Conservation (phyloP, 2,797 vertebrate genomes). For the Tapirus indicus region DNA sequence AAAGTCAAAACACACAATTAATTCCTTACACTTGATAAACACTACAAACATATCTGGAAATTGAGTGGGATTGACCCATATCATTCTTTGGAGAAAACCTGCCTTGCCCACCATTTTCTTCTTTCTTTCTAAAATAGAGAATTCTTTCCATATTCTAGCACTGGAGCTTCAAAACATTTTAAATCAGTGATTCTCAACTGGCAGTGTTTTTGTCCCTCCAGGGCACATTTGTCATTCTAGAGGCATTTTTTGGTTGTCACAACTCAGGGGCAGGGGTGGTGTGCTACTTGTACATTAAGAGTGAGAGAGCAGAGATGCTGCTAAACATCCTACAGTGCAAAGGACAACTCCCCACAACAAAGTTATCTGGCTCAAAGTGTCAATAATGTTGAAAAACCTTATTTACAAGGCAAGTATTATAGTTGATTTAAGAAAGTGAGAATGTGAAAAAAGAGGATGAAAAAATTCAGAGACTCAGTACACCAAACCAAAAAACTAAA, state of each 20-base stretch:
- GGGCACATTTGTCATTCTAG: background rate
- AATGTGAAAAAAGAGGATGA: background rate
- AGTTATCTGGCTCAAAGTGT: background rate
- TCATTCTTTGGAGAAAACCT: background rate
- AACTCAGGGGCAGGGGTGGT: background rate
- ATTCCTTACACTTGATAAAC: background rate
- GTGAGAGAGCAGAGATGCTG: background rate
- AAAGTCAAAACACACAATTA: background rate
- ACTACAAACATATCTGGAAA: background rate
- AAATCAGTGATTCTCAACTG: background rate
- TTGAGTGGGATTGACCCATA: background rate
- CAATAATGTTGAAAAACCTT: background rate
- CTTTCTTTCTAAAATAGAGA: background rate
- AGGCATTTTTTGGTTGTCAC: background rate
- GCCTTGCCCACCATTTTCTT: background rate
- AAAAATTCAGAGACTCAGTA: background rate
- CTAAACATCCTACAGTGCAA: background rate
- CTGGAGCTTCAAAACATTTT: background rate
- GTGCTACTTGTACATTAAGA: background rate
- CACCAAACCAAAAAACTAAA: background rate
- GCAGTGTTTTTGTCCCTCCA: background rate
- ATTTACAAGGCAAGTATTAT: background rate
- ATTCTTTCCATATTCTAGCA: background rate
- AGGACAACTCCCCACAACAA: background rate
- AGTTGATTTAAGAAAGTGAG: background rate